A percentile compares a stretch with the other conserved stretches of the same genome.
Conservation (phyloP, 2,888 invertebrate genomes). For the Pogonocherus hispidulus region DNA sequence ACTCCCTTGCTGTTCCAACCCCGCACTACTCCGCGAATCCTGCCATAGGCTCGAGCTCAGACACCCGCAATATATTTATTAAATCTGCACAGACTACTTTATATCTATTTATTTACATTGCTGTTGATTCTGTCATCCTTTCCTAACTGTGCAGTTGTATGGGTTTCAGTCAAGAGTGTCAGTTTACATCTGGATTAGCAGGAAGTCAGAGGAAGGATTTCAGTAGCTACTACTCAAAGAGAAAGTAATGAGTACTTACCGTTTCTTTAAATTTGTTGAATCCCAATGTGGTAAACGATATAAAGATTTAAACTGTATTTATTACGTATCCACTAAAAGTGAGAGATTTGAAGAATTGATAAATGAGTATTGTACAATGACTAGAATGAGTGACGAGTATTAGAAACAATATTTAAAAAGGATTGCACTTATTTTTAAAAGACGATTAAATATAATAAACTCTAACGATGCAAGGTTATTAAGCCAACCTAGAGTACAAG, state of each 20-base stretch:
- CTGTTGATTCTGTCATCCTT: neutral
- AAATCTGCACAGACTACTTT: slow-evolving; percentile 1
- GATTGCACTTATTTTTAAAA: slow-evolving; percentile 67
- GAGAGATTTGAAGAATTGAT: slow-evolving; percentile 53
- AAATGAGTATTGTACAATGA: slow-evolving; percentile 58
- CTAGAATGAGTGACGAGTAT: slow-evolving; percentile 57
- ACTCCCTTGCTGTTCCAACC: slow-evolving; percentile 58
- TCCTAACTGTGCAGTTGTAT: neutral
- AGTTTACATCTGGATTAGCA: neutral
- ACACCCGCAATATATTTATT: slow-evolving; percentile 18
- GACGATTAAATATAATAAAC: slow-evolving; percentile 63
- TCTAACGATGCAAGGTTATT: slow-evolving; percentile 66
- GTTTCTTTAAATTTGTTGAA: slow-evolving; percentile 50
- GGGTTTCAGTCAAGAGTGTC: slow-evolving; percentile 8
- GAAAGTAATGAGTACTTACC: slow-evolving; percentile 49
- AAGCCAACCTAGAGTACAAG: slow-evolving; percentile 67
- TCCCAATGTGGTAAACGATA: slow-evolving; percentile 54
- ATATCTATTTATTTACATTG: slow-evolving; percentile 13
- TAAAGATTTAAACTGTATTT: slow-evolving; percentile 57
- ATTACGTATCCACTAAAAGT: slow-evolving; percentile 61
- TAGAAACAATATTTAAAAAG: slow-evolving; percentile 59
- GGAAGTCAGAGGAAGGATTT: slow-evolving; percentile 3
- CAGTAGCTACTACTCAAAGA: neutral
- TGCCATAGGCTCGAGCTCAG: slow-evolving; percentile 35
- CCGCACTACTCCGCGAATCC: slow-evolving; percentile 49